Evolutionary conservation across 2,888 invertebrate genomes (phyloP), one percentile per base, ranked within the genome.

Genomic region (Galerucella pusilla): DNA sequence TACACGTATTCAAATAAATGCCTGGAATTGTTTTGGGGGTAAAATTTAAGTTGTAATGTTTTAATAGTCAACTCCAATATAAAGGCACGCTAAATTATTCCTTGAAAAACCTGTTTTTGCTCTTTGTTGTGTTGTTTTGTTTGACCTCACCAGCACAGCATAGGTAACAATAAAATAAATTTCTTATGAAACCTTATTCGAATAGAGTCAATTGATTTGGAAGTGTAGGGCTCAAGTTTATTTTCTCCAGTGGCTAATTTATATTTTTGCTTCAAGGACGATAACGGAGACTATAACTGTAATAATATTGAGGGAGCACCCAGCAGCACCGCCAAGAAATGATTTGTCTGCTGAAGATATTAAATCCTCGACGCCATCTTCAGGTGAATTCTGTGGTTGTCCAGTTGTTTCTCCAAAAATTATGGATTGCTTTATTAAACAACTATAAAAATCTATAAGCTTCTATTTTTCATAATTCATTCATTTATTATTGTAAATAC

Each of bases 251-350:
- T 28, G 11, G 10, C 12, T 28, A 35, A 35, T 61, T 14, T 14
- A 35, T 63, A 16, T 28, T 65, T 20, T 46, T 65, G 20, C 46
- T 65, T 66, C n/a, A 14, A 52, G 52, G 7, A 66, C 60, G 11
- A 68, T 82, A 45, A 69, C 79, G 20, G 82, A 82, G 61, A 78
- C 71, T 49, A 78, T 82, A 7, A 20, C 75, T 35, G 80, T 84
- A 5, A 81, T 83, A 28, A 81, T 87, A 14, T 77, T 82, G 20
- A 78, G 83, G 73, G 84, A 83, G 52, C 74, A 83, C 45, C 82
- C 82, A 1, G 77, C 80, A 35, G 78, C 81, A 28, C 49, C 82
- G 67, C 68, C 80, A 64, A 74, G 75, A 61, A 71, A 78, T 69
- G 74, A 75, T 46, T 59, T 80, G 16, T 28, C 71, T 7, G 20